Base-by-base conservation (phyloP, 2,888 invertebrate genomes). In the Geotrupes spiniger region DNA sequence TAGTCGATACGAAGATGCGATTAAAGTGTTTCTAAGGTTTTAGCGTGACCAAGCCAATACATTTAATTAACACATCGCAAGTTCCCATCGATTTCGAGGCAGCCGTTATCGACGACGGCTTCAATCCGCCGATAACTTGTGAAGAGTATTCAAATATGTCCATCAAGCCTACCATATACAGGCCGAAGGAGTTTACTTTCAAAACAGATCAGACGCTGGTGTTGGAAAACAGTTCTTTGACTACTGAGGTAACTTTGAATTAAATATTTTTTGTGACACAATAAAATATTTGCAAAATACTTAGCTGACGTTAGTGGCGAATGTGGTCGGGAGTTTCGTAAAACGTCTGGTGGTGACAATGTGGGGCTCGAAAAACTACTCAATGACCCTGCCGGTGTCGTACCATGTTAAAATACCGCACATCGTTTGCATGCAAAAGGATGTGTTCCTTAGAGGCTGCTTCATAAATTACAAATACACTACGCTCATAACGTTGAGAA, bases 381-480 rank as follows among this genome's bases (percentile, higher is more conserved):
- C 79, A 1, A 70, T 80, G 33, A 63, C 69, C 0, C 59, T 84
- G 11, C 79, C 80, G 0, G 69, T 84, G 3, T 71, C 61, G 12
- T 81, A 76, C 59, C 69, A 74, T 33, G 79, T 79, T 1, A 68
- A 69, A 54, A 74, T 77, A 2, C 81, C 84, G 0, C 55, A 66
- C 4, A 69, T 84, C 4, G 61, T 63, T 4, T 71, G 74, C 31
- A 69, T 70, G 1, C 81, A 81, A 0, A 59, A 71, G 0, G 77
- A 79, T 36, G 74, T 84, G 6, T 72, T 71, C 11, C 64, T 82
- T 31, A 70, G 76, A 52, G 80, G 79, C 42, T 82, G 82, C 58
- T 84, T 83, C 59, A 58, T 84, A 11, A 78, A 81, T 56, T 80
- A 72, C 52, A 67, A 75, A 0, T 83, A 83, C 53, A 65, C 69